Percentiles rank a stretch among this genome's conserved stretches.
These are phyloP conservation scores for Lates calcarifer DNA, from an alignment of 2,113 vertebrate genomes.

Conservation along the genomic window DNA sequence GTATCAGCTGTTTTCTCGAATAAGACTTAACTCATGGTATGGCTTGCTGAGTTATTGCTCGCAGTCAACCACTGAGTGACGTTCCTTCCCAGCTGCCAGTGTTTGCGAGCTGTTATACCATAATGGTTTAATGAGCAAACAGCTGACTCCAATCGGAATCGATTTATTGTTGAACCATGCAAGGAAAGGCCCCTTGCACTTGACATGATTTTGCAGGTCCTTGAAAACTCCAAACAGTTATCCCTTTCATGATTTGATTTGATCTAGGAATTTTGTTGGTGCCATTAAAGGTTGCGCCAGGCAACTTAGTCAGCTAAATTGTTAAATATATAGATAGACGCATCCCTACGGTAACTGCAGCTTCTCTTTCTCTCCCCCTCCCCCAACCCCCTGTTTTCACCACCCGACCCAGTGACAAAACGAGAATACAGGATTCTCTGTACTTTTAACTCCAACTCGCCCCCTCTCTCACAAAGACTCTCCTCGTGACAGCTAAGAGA, in stretches of 20 bases:
- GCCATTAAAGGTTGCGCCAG: not conserved
- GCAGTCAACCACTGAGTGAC: conserved; percentile 41
- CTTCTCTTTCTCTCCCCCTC: conserved; percentile 6
- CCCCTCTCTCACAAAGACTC: conserved; percentile 48
- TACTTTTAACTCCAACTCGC: conserved; percentile 59
- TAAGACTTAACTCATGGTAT: conserved; percentile 29
- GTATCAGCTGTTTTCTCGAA: conserved; percentile 56
- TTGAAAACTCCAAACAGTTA: conserved; percentile 17
- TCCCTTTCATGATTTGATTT: conserved; percentile 11
- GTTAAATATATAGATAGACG: conserved; percentile 22
- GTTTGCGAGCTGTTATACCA: conserved; percentile 26
- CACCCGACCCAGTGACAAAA: conserved; percentile 22
- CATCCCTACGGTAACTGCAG: conserved; percentile 16
- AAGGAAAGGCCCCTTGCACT: conserved; percentile 16
- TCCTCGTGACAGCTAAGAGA: conserved; percentile 69
- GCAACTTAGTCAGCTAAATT: conserved; percentile 7
- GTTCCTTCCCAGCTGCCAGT: conserved; percentile 48
- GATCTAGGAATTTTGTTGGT: not conserved
- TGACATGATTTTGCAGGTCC: conserved; percentile 13
- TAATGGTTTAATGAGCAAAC: conserved; percentile 58
- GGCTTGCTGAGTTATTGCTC: conserved; percentile 30
- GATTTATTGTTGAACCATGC: conserved; percentile 43
- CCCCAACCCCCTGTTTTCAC: not conserved
- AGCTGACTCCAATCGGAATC: conserved; percentile 55
- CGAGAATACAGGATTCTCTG: conserved; percentile 70